phyloP scores from a whole-genome alignment of 2,797 vertebrate species.

The Neoniphon sammara region DNA sequence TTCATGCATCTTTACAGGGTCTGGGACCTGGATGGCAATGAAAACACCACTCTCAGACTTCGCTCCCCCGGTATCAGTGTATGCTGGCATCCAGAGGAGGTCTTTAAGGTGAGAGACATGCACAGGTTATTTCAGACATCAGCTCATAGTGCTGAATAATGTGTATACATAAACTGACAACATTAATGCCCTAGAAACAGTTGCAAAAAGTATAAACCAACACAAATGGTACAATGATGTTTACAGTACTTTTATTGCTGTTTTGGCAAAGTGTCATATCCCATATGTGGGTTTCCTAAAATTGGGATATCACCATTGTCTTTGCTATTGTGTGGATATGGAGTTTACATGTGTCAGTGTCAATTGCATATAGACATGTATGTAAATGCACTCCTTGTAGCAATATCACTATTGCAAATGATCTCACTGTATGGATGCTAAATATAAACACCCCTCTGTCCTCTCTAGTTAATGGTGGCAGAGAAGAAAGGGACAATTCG shows the following conservation, averaged over 20 bases:
- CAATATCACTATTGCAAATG: too few species aligned
- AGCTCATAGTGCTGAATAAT: background rate
- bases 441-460: background rate
- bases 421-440: background rate
- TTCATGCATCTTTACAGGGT: constrained; percentile 79
- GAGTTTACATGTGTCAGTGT: background rate
- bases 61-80: constrained; percentile 95
- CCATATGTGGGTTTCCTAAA: too few species aligned
- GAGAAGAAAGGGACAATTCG: constrained; percentile 95
- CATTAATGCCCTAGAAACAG: too few species aligned
- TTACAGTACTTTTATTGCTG: too few species aligned
- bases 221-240: too few species aligned
- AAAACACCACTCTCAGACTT: constrained; percentile 88
- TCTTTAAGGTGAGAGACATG: constrained; percentile 86
- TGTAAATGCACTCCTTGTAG: too few species aligned
- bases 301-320: too few species aligned
- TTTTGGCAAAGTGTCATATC: too few species aligned
- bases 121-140: constrained; percentile 1
- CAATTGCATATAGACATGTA: background rate
- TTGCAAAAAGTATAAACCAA: too few species aligned
- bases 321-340: too few species aligned
- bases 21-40: constrained; percentile 94
- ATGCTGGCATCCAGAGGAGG: constrained; percentile 97
- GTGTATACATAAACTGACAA: too few species aligned
- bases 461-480: constrained; percentile 92